A percentile compares a stretch with the other conserved stretches of the same genome.
Evolutionary conservation across 2,113 vertebrate species (phyloP).

Genomic region (Conger conger): DNA sequence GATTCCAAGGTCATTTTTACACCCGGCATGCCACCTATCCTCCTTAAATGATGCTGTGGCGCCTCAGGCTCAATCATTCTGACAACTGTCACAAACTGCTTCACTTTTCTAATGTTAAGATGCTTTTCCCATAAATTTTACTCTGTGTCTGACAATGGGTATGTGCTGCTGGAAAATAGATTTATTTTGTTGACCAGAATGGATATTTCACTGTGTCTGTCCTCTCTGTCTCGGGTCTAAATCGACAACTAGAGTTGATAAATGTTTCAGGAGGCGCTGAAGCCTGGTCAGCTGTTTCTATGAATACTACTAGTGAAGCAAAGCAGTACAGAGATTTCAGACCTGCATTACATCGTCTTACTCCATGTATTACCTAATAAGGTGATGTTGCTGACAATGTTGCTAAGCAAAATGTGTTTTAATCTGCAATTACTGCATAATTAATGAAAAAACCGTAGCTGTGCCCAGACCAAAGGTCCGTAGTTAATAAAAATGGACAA

Average conservation of each 20-base stretch:
- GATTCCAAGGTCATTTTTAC: background rate
- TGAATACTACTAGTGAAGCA: background rate
- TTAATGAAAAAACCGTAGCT: too few relatives aligned
- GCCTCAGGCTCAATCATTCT: background rate
- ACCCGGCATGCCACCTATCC: background rate
- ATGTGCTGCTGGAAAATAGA: background rate
- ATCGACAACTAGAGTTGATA: background rate
- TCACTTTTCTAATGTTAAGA: background rate
- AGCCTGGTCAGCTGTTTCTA: background rate
- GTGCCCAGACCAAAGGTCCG: too few relatives aligned
- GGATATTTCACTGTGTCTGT: background rate
- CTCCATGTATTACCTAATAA: too few relatives aligned
- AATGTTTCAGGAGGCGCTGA: background rate
- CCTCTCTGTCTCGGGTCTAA: background rate
- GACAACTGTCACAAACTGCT: background rate
- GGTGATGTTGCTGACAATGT: too few relatives aligned
- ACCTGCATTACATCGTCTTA: too few relatives aligned
- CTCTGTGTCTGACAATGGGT: background rate
- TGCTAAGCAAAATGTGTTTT: too few relatives aligned
- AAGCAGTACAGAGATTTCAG: background rate
- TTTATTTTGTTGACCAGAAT: background rate
- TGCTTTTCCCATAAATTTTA: background rate
- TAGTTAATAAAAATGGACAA: too few relatives aligned
- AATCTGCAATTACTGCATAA: too few relatives aligned
- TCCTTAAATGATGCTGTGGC: background rate